phyloP scores from a whole-genome alignment of 1,140 invertebrate genomes.

The Drosophila ficusphila region DNA sequence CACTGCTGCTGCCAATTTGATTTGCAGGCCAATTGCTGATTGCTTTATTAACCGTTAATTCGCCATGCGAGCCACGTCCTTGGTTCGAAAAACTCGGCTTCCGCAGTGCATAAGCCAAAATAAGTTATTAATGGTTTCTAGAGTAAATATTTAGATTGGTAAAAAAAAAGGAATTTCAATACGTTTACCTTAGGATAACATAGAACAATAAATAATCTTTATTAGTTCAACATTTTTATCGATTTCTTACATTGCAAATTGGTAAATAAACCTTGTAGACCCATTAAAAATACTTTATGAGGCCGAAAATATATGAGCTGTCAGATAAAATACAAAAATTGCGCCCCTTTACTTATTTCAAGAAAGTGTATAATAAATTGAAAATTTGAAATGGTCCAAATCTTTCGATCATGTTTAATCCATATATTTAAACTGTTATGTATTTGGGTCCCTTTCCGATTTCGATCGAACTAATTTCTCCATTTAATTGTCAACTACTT shows the following conservation, averaged over 20 bases:
- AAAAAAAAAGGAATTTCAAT: not conserved
- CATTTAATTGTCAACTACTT: no score
- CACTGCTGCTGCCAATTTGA: conserved; percentile 71
- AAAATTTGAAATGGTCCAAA: no score
- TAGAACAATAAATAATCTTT: not conserved
- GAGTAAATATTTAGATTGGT: conserved; percentile 19
- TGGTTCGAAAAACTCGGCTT: conserved; percentile 50
- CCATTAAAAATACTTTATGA: no score
- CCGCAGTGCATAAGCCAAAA: conserved; percentile 31
- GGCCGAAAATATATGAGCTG: no score
- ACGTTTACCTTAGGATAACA: not conserved
- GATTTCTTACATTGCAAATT: not conserved
- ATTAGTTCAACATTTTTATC: not conserved
- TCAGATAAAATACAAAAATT: no score
- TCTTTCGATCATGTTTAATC: no score
- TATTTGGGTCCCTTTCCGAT: no score
- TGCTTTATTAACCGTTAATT: conserved; percentile 79
- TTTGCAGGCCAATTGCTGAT: conserved; percentile 72
- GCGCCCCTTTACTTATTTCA: no score
- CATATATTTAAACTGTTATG: no score
- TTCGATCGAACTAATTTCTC: no score
- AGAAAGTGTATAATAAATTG: no score
- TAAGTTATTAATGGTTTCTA: conserved; percentile 1
- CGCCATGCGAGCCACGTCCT: conserved; percentile 55
- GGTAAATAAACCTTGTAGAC: not conserved